Conservation (phyloP, 2,888 invertebrate species). For the Nemoura dubitans region DNA sequence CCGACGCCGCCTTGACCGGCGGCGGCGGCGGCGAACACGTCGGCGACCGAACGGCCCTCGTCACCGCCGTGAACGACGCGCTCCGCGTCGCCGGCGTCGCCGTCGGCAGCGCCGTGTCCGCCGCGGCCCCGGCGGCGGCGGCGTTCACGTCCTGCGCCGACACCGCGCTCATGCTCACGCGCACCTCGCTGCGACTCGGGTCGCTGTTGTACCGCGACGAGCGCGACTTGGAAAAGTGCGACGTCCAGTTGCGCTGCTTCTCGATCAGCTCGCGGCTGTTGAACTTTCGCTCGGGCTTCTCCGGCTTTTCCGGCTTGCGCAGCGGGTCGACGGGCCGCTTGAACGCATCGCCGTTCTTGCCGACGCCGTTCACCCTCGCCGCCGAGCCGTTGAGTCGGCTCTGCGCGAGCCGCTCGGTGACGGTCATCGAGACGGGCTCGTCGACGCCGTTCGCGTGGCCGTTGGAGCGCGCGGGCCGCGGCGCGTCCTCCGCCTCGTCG, state of each 20-base stretch:
- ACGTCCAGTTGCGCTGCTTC: conserved; percentile 92
- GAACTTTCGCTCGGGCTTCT: conserved; percentile 84
- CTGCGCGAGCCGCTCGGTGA: conserved; percentile 26
- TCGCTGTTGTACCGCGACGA: conserved; percentile 70
- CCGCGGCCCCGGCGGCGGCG: conserved; percentile 29
- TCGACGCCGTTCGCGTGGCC: conserved; percentile 44
- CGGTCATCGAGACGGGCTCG: conserved; percentile 44
- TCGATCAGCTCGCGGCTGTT: conserved; percentile 87
- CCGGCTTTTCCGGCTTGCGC: conserved; percentile 73
- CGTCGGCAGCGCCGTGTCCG: conserved; percentile 43
- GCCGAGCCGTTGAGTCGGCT: conserved; percentile 26
- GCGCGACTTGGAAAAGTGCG: conserved; percentile 85
- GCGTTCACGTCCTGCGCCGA: no score
- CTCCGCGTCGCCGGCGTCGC: conserved; percentile 61
- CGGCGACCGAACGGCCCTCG: conserved; percentile 57
- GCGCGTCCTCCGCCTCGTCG: conserved; percentile 3
- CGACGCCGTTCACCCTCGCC: conserved; percentile 20
- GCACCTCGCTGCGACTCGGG: conserved; percentile 68
- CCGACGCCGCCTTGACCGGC: conserved; percentile 38
- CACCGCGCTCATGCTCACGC: conserved; percentile 55
- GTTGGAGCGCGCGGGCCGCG: conserved; percentile 41
- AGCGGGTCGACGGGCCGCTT: neutral
- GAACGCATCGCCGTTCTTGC: neutral
- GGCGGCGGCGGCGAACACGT: conserved; percentile 63
- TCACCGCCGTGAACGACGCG: conserved; percentile 67